phyloP scores from a whole-genome alignment of 2,888 invertebrate species.

The Melinopterus prodromus region DNA sequence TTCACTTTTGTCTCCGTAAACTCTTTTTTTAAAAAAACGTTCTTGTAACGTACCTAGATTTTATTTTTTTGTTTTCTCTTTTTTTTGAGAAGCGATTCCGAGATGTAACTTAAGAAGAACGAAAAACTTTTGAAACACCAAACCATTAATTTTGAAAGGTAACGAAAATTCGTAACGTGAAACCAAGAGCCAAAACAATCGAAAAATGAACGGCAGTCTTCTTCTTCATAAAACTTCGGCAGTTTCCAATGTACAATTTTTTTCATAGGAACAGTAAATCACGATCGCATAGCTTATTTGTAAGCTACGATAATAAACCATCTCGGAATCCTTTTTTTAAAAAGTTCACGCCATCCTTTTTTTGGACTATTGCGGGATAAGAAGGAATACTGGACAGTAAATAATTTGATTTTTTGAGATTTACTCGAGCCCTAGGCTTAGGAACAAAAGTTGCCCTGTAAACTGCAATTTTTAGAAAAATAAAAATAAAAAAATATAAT shows the following conservation, averaged over 20 bases:
- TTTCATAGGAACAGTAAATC: constrained; percentile 60
- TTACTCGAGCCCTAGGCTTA: constrained; percentile 31
- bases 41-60: constrained; percentile 55
- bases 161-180: constrained; percentile 50
- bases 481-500: constrained; percentile 47
- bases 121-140: constrained; percentile 53
- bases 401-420: constrained; percentile 30
- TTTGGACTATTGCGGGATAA: constrained; percentile 55
- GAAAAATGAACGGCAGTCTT: constrained; percentile 61
- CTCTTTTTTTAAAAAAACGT: constrained; percentile 41
- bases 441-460: constrained; percentile 46
- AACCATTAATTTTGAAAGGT: constrained; percentile 61
- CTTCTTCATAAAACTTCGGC: constrained; percentile 56
- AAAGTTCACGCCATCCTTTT: constrained; percentile 26
- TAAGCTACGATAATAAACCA: constrained; percentile 54
- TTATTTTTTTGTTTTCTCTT: constrained; percentile 36
- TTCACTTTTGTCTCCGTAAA: constrained; percentile 50
- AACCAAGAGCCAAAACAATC: constrained; percentile 49
- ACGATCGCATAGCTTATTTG: constrained; percentile 55
- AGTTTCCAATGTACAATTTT: constrained; percentile 58
- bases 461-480: constrained; percentile 49
- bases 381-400: constrained; percentile 51
- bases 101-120: constrained; percentile 50
- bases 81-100: constrained; percentile 48
- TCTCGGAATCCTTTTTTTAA: constrained; percentile 51